These are phyloP conservation scores for Otocyon megalotis DNA, from an alignment of 2,113 vertebrate genomes.

Conservation along the genomic window DNA sequence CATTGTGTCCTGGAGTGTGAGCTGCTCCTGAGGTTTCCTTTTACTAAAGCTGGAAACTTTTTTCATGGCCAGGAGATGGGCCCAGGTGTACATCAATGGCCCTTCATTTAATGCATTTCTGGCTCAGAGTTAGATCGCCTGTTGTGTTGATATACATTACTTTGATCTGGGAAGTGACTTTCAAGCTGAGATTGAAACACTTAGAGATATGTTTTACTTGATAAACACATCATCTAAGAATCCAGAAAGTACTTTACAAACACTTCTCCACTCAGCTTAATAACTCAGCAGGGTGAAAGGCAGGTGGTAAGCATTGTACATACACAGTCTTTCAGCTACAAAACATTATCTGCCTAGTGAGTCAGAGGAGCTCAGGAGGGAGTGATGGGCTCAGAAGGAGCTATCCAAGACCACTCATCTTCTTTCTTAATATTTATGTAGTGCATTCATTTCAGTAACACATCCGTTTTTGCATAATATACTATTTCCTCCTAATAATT, in stretches of 20 bases:
- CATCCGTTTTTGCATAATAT: neutral
- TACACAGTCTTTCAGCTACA: neutral
- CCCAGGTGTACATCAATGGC: neutral
- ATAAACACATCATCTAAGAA: slow-evolving; percentile 42
- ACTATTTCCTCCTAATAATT: neutral
- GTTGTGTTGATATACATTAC: neutral
- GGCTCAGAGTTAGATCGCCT: slow-evolving; percentile 20
- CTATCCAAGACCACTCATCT: neutral
- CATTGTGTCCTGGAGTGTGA: neutral
- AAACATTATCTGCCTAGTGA: neutral
- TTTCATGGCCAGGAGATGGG: neutral
- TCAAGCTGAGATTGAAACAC: slow-evolving; percentile 55
- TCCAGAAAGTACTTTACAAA: slow-evolving; percentile 34
- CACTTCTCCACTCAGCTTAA: neutral
- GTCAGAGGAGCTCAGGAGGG: neutral
- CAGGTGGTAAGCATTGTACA: neutral
- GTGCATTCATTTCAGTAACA: neutral
- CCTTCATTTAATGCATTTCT: neutral
- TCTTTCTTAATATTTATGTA: slow-evolving; percentile 5
- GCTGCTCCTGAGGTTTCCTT: neutral
- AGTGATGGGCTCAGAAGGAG: neutral
- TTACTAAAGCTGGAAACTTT: slow-evolving; percentile 24
- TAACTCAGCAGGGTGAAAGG: slow-evolving; percentile 13
- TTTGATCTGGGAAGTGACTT: slow-evolving; percentile 65
- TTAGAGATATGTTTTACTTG: neutral